These are phyloP conservation scores for Enteromius mattozi DNA, from an alignment of 2,797 vertebrate species.

Conservation along the genomic window DNA sequence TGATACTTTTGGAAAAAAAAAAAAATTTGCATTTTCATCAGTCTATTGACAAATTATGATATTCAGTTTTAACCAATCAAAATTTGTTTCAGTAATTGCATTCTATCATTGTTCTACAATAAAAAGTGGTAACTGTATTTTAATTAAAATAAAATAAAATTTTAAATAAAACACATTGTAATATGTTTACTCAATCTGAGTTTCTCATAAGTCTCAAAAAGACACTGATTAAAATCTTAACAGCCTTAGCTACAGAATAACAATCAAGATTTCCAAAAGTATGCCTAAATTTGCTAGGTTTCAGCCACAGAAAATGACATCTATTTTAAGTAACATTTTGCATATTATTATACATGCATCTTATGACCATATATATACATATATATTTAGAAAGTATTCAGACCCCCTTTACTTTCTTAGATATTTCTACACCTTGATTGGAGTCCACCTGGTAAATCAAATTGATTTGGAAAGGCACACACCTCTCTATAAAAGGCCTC, in stretches of 20 bases:
- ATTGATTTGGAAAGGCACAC: no score
- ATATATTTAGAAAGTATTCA: no score
- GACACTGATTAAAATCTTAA: not conserved
- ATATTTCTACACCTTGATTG: no score
- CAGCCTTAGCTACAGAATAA: not conserved
- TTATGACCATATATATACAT: no score
- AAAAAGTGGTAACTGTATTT: not conserved
- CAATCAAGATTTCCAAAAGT: not conserved
- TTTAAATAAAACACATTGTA: not conserved
- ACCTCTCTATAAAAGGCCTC: no score
- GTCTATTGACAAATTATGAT: not conserved
- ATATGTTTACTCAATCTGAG: not conserved
- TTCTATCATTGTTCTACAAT: not conserved
- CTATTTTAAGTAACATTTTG: no score
- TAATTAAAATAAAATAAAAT: not conserved
- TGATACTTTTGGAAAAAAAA: not conserved
- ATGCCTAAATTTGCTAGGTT: not conserved
- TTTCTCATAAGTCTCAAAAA: not conserved
- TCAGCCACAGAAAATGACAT: not conserved
- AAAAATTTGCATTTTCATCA: not conserved
- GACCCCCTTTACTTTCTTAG: no score
- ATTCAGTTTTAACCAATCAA: not conserved
- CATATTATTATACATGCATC: no score
- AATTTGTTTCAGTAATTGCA: not conserved
- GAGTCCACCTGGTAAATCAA: no score